Evolutionary conservation across 2,888 invertebrate species (phyloP).

Genomic region (Pelosia muscerda): DNA sequence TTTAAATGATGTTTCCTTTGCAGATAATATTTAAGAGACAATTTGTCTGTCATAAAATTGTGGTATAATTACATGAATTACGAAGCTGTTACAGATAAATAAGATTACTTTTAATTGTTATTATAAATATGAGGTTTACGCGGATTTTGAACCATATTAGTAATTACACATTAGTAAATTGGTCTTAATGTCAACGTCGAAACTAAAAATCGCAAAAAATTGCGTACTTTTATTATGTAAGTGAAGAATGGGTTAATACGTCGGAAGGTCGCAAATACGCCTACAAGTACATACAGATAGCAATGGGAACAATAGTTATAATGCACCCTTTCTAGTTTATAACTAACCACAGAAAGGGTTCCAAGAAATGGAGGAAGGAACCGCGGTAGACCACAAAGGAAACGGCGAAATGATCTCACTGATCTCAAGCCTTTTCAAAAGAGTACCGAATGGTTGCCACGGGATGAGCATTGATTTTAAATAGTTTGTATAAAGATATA

Average conservation of each 20-base stretch:
- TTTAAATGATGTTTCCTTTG: background rate
- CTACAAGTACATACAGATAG: slow-evolving; percentile 18
- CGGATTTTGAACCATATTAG: background rate
- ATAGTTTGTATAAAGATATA: background rate
- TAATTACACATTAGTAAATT: background rate
- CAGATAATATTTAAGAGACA: background rate
- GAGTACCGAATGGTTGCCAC: slow-evolving; percentile 32
- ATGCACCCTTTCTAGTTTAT: slow-evolving; percentile 46
- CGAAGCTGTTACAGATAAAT: background rate
- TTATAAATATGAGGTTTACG: background rate
- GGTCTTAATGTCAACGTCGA: no score
- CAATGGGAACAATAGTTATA: slow-evolving; percentile 45
- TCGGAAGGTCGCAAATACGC: background rate
- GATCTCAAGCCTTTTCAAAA: slow-evolving; percentile 39
- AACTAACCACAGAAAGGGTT: slow-evolving; percentile 48
- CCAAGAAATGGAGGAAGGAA: slow-evolving; percentile 43
- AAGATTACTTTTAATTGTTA: background rate
- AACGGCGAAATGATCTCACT: slow-evolving; percentile 48
- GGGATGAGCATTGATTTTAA: slow-evolving; percentile 31
- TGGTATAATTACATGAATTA: background rate
- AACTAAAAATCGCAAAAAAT: background rate
- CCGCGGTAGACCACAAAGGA: slow-evolving; percentile 54
- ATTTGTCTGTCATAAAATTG: slow-evolving; percentile 3
- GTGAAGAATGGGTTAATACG: no score
- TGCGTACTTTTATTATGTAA: no score